A percentile compares a stretch with the other conserved stretches of the same genome.
These are phyloP conservation scores for Carcharodon carcharias DNA, from an alignment of 2,797 vertebrate genomes.

Conservation along the genomic window DNA sequence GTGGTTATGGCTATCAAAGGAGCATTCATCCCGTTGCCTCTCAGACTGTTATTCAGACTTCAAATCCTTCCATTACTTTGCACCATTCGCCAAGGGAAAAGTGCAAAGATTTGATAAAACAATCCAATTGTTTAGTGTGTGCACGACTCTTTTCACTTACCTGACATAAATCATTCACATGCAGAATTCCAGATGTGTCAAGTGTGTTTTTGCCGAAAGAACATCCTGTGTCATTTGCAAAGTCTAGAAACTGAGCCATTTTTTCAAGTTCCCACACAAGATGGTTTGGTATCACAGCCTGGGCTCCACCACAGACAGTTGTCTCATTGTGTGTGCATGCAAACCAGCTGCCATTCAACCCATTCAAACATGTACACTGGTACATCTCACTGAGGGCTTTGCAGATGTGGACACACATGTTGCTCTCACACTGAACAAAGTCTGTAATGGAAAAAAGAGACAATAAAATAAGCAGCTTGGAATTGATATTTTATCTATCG, in stretches of 20 bases:
- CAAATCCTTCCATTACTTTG: neutral
- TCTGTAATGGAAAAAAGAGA: neutral
- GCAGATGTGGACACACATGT: neutral
- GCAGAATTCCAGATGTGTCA: neutral
- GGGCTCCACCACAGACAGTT: neutral
- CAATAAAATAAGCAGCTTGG: neutral
- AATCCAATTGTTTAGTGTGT: neutral
- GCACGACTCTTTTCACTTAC: neutral
- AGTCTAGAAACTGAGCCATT: neutral
- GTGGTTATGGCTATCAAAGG: neutral
- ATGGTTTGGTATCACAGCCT: neutral
- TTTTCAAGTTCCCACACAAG: neutral
- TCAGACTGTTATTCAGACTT: neutral
- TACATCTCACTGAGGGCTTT: neutral
- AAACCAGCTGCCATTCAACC: neutral
- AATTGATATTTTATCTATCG: neutral
- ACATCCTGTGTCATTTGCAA: neutral
- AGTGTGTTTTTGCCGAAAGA: neutral
- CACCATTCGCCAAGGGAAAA: neutral
- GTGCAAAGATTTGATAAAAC: neutral
- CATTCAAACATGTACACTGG: neutral
- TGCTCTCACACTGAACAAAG: neutral
- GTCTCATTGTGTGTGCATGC: neutral
- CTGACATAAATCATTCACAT: neutral
- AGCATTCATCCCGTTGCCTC: neutral